These are phyloP conservation scores for Drosophila vallismaia DNA, from an alignment of 2,888 invertebrate genomes.

Conservation along the genomic window DNA sequence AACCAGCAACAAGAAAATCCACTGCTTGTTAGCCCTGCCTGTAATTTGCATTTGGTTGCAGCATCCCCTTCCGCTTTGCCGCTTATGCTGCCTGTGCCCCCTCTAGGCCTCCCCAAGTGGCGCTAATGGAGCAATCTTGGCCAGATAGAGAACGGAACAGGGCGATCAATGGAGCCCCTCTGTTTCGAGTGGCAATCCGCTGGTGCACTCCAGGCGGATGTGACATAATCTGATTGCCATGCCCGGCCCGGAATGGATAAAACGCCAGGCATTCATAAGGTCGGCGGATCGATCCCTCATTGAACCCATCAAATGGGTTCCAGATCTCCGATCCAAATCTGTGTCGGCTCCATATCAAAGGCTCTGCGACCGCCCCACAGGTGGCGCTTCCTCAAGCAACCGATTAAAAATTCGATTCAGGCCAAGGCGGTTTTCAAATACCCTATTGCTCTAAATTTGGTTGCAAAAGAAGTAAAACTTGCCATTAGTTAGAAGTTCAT, in stretches of 20 bases:
- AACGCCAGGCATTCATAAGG: slow-evolving; percentile 68
- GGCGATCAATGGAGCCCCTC: slow-evolving; percentile 36
- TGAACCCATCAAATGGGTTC: slow-evolving; percentile 29
- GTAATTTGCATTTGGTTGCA: slow-evolving; percentile 65
- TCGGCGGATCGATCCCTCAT: slow-evolving; percentile 15
- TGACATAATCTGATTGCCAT: slow-evolving; percentile 69
- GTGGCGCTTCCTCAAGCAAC: slow-evolving; percentile 60
- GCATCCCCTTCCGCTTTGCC: slow-evolving; percentile 6
- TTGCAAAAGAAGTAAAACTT: no score
- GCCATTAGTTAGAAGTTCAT: no score
- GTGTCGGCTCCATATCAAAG: slow-evolving; percentile 75
- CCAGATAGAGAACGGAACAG: slow-evolving; percentile 33
- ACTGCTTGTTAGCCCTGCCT: slow-evolving; percentile 67
- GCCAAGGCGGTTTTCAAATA: slow-evolving; percentile 17
- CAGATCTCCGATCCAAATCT: slow-evolving; percentile 54
- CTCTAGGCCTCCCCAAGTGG: slow-evolving; percentile 48
- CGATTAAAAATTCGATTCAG: slow-evolving; percentile 14
- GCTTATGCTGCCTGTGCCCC: no score
- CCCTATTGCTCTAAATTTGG: background rate
- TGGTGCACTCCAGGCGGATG: slow-evolving; percentile 59
- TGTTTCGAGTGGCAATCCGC: slow-evolving; percentile 40
- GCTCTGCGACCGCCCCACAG: slow-evolving; percentile 60
- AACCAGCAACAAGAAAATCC: slow-evolving; percentile 47
- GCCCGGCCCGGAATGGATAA: slow-evolving; percentile 55
- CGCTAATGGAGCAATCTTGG: slow-evolving; percentile 67